Evolutionary conservation across 2,888 invertebrate species (phyloP).

Genomic region (Axea sp.): DNA sequence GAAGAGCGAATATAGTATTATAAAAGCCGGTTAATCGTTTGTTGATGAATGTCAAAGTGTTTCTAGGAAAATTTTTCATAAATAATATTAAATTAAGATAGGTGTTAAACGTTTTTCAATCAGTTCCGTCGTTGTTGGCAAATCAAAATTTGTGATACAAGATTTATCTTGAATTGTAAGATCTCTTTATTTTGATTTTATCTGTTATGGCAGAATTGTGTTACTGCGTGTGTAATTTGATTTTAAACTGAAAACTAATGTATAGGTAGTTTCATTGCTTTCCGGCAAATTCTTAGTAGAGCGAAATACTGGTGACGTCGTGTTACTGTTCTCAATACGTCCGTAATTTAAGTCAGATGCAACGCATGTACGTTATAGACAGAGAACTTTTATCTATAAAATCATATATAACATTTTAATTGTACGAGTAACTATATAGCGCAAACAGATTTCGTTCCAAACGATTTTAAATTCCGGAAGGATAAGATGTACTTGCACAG

Average conservation of each 20-base stretch:
- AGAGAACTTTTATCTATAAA: slow-evolving; percentile 29
- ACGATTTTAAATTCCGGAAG: background rate
- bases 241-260: too few species aligned
- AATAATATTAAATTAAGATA: background rate
- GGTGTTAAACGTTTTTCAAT: too few species aligned
- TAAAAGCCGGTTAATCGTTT: slow-evolving; percentile 36
- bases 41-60: slow-evolving; percentile 47
- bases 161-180: too few species aligned
- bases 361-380: slow-evolving; percentile 17
- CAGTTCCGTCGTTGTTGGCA: too few species aligned
- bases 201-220: too few species aligned
- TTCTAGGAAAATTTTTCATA: slow-evolving; percentile 45
- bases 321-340: slow-evolving; percentile 52
- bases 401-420: slow-evolving; percentile 15
- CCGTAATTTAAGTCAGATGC: slow-evolving; percentile 26
- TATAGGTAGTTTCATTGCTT: slow-evolving; percentile 23
- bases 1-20: slow-evolving; percentile 26
- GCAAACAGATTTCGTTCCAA: background rate
- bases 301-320: slow-evolving; percentile 29
- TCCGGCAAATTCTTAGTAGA: slow-evolving; percentile 8
- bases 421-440: background rate
- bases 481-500: slow-evolving; percentile 24
- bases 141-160: too few species aligned
- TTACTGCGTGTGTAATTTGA: too few species aligned
- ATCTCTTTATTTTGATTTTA: too few species aligned